A percentile compares a stretch with the other conserved stretches of the same genome.
phyloP scores from a whole-genome alignment of 1,140 invertebrate species.

The Anastrepha ludens region DNA sequence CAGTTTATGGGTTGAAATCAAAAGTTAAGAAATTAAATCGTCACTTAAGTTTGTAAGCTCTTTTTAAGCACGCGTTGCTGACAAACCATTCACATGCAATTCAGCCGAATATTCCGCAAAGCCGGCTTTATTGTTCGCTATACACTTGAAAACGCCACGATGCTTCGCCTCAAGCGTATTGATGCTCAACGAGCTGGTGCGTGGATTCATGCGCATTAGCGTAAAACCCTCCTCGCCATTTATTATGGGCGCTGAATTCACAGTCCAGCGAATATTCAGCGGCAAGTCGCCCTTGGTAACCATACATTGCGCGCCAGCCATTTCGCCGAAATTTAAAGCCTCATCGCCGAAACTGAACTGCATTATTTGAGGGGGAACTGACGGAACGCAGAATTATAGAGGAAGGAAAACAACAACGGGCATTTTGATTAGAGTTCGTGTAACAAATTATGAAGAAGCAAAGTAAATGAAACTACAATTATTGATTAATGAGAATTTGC shows the following conservation, averaged over 20 bases:
- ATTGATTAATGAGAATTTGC: conserved; percentile 24
- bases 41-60: conserved; percentile 15
- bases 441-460: background rate
- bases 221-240: conserved; percentile 66
- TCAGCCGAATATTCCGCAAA: conserved; percentile 76
- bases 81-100: conserved; percentile 77
- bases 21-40: conserved; percentile 51
- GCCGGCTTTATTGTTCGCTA: conserved; percentile 79
- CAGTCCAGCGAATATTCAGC: conserved; percentile 80
- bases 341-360: conserved; percentile 80
- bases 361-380: conserved; percentile 81
- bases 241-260: conserved; percentile 75
- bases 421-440: background rate
- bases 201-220: conserved; percentile 73
- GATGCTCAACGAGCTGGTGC: conserved; percentile 77
- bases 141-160: conserved; percentile 82
- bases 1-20: conserved; percentile 56
- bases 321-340: conserved; percentile 78
- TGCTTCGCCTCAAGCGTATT: conserved; percentile 77
- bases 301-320: conserved; percentile 79
- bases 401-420: background rate
- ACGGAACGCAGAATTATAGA: conserved; percentile 55
- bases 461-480: background rate
- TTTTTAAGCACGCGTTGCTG: conserved; percentile 5
- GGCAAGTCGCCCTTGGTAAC: conserved; percentile 84